A percentile compares a stretch with the other conserved stretches of the same genome.
These are phyloP conservation scores for Sphyrna mokarran DNA, from an alignment of 2,113 vertebrate species.

Conservation along the genomic window DNA sequence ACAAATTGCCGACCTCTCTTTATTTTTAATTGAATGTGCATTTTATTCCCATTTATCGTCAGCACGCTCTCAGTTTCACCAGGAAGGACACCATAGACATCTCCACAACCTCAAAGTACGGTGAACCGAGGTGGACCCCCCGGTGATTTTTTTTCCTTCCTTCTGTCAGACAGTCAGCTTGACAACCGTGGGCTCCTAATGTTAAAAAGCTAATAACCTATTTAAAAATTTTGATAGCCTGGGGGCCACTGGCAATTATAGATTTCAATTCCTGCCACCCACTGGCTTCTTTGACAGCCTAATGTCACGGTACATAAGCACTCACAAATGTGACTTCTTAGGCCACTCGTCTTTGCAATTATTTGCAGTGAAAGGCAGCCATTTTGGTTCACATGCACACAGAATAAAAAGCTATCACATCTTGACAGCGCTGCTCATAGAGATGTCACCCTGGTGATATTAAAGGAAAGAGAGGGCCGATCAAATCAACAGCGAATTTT, in stretches of 20 bases:
- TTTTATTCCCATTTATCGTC: not conserved
- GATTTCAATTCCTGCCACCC: constrained; percentile 33
- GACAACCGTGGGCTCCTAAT: constrained; percentile 13
- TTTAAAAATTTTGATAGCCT: constrained; percentile 33
- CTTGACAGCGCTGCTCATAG: not conserved
- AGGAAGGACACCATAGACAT: constrained; percentile 23
- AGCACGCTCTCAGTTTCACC: not conserved
- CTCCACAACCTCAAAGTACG: constrained; percentile 15
- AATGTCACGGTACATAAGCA: constrained; percentile 34
- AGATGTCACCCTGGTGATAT: not conserved
- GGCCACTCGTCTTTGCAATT: not conserved
- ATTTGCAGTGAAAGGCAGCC: constrained; percentile 16
- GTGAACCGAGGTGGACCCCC: constrained; percentile 23
- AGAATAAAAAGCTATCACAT: not conserved
- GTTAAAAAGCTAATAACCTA: constrained; percentile 26
- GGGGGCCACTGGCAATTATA: constrained; percentile 29
- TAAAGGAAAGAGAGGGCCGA: not conserved
- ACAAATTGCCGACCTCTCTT: not conserved
- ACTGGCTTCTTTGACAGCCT: constrained; percentile 30
- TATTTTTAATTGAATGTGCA: not conserved
- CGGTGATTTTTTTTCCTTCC: constrained; percentile 13
- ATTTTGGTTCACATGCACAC: constrained; percentile 16
- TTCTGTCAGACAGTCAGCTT: constrained; percentile 28
- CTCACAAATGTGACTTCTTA: not conserved
- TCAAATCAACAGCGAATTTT: not conserved